Base-by-base conservation (phyloP, 2,797 vertebrate genomes). In the Craterocephalus amniculus region DNA sequence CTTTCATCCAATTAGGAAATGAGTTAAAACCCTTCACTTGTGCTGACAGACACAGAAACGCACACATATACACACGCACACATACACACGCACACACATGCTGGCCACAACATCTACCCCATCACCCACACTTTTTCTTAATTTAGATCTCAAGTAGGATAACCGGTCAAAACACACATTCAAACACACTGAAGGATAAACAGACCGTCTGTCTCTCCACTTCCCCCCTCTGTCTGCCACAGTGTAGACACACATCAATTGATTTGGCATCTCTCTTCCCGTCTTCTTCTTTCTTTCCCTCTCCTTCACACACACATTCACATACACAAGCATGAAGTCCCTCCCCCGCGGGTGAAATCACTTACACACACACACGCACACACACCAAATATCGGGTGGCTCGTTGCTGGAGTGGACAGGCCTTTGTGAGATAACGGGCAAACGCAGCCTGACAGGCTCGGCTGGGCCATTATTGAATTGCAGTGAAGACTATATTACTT, bases 401-500 rank as follows among this genome's bases (percentile, higher is more conserved):
- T 95, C 92, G 95, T 96, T 95, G 95, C 94, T 95, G 95, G 95
- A 96, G 95, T 96, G 95, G 91, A 97, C 95, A 96, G 94, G 93
- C 94, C 96, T 96, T 88, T 96, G 94, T 91, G 93, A 97, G 96
- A 97, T 97, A 96, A 97, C 96, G 95, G 95, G 94, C 95, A 97
- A 98, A 97, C 95, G 93, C 92, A 86, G 94, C 94, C 95, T 96
- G 97, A 97, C 96, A 97, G 96, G 94, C 95, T 96, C 84, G 89
- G 95, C 88, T 92, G 94, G 96, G 95, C 94, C 95, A 97, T 97
- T 97, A 98, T 97, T 97, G 96, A 97, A 96, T 96, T 95, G 95
- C 95, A 95, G 94, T 94, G 96, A 97, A 95, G 97, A 96, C 96
- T 96, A 95, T 96, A 95, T 96, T 96, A 95, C 96, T 97, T 97